These are phyloP conservation scores for Amphipyra tragopoginis DNA, from an alignment of 2,888 invertebrate species.

Conservation along the genomic window DNA sequence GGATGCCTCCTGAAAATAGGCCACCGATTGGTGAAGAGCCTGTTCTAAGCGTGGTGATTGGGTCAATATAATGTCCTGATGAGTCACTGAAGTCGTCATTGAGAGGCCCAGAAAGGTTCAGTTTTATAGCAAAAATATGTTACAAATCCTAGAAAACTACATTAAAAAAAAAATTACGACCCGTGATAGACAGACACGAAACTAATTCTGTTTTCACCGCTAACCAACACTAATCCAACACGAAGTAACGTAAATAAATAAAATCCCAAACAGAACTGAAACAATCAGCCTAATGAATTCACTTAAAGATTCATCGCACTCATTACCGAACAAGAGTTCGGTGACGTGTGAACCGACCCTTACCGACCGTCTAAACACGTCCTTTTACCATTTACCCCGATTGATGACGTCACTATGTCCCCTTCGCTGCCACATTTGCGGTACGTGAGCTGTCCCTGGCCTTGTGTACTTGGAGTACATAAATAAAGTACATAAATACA, in stretches of 20 bases:
- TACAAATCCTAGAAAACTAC: too few species aligned
- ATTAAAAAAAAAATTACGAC: too few species aligned
- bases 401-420: conserved; percentile 79
- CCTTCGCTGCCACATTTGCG: conserved; percentile 68
- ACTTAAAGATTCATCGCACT: conserved; percentile 49
- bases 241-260: conserved; percentile 26
- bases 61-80: too few species aligned
- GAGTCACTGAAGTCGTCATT: too few species aligned
- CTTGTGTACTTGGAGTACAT: conserved; percentile 37
- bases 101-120: too few species aligned
- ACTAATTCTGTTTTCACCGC: neutral
- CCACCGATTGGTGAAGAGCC: too few species aligned
- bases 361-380: conserved; percentile 63
- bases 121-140: too few species aligned
- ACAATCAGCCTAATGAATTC: conserved; percentile 32
- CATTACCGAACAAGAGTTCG: conserved; percentile 34
- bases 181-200: neutral
- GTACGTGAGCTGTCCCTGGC: conserved; percentile 62
- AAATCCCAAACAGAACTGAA: conserved; percentile 29
- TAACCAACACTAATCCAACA: neutral
- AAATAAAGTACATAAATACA: conserved; percentile 44
- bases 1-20: too few species aligned
- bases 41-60: too few species aligned
- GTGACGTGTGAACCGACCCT: conserved; percentile 54
- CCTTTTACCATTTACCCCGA: conserved; percentile 72